phyloP scores from a whole-genome alignment of 2,888 invertebrate genomes.

The Drosophila engyochracea region DNA sequence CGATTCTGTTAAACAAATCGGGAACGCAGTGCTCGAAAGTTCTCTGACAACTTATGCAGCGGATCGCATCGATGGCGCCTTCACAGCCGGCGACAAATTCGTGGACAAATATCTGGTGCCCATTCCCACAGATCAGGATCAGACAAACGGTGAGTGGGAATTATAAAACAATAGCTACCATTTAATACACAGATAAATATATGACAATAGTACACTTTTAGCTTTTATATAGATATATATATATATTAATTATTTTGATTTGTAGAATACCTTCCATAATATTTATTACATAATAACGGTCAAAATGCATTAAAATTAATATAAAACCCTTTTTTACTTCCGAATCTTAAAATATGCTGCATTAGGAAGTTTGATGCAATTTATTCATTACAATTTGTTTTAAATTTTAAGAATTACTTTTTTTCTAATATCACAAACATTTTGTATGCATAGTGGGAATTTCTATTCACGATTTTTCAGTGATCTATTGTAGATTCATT shows the following conservation, averaged over 20 bases:
- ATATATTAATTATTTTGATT: neutral
- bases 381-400: neutral
- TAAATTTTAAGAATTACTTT: neutral
- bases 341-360: neutral
- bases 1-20: constrained; percentile 93
- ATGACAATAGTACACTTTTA: neutral
- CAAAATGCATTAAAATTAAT: neutral
- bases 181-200: neutral
- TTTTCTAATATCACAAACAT: neutral
- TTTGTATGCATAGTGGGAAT: neutral
- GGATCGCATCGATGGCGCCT: constrained; percentile 90
- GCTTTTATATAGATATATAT: neutral
- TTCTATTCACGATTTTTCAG: neutral
- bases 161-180: constrained; percentile 24
- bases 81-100: constrained; percentile 92
- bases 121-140: constrained; percentile 87
- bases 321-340: neutral
- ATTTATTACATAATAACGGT: neutral
- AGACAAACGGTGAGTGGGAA: constrained; percentile 87
- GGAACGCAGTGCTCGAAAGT: constrained; percentile 89
- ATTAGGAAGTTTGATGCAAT: neutral
- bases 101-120: constrained; percentile 93
- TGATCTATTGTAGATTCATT: neutral
- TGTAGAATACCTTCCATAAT: neutral
- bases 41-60: constrained; percentile 90